A percentile compares a stretch with the other conserved stretches of the same genome.
These are phyloP conservation scores for Sarcophaga peregrina DNA, from an alignment of 1,140 invertebrate genomes.

Conservation along the genomic window DNA sequence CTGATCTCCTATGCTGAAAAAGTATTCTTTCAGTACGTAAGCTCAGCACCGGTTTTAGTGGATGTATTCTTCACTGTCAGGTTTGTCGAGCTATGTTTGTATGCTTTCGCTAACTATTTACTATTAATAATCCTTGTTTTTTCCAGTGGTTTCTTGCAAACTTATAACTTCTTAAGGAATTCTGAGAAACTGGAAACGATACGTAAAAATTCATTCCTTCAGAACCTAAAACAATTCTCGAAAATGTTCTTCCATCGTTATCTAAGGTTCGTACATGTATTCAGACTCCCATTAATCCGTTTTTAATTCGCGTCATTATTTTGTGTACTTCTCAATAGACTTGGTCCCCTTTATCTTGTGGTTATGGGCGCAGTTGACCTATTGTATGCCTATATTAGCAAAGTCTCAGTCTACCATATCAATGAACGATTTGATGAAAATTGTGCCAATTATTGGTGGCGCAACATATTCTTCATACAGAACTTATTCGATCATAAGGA, in stretches of 20 bases:
- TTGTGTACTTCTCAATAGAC: conserved; percentile 54
- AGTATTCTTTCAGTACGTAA: conserved; percentile 58
- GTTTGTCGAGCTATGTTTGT: conserved; percentile 46
- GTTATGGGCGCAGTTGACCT: conserved; percentile 69
- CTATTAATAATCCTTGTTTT: neutral
- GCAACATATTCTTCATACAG: conserved; percentile 74
- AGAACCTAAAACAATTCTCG: conserved; percentile 58
- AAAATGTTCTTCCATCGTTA: conserved; percentile 64
- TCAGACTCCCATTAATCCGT: neutral
- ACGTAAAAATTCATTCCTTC: conserved; percentile 50
- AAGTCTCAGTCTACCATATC: conserved; percentile 68
- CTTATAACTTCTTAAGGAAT: conserved; percentile 65
- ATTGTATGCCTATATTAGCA: conserved; percentile 67
- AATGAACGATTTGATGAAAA: conserved; percentile 67
- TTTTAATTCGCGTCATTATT: neutral
- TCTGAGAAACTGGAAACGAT: conserved; percentile 54
- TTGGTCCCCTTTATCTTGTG: conserved; percentile 71
- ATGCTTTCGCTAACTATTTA: neutral
- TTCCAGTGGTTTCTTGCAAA: conserved; percentile 61
- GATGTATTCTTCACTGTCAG: conserved; percentile 66
- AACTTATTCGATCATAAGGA: conserved; percentile 70
- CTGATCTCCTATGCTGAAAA: conserved; percentile 60
- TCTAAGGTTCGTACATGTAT: conserved; percentile 50
- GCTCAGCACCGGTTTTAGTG: conserved; percentile 60
- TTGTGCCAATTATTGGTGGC: conserved; percentile 73